A percentile compares a stretch with the other conserved stretches of the same genome.
phyloP scores from a whole-genome alignment of 2,888 invertebrate genomes.

The Tetropium fuscum region DNA sequence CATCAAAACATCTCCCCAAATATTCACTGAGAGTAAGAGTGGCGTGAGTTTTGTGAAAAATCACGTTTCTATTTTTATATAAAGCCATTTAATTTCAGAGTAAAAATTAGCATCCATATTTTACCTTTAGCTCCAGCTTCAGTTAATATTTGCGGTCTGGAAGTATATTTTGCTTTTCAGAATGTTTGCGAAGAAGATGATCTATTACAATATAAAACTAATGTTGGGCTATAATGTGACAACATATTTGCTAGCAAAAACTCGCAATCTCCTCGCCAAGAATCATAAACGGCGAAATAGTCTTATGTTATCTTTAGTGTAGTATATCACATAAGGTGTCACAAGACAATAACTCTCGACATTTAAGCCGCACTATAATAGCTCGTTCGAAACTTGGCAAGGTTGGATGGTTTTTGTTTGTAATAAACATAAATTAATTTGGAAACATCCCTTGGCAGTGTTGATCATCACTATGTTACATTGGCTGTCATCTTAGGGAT shows the following conservation, averaged over 20 bases:
- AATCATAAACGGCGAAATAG: slow-evolving; percentile 39
- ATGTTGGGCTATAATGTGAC: slow-evolving; percentile 36
- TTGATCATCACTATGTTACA: background rate
- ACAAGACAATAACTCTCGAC: slow-evolving; percentile 52
- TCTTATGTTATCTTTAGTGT: slow-evolving; percentile 44
- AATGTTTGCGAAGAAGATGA: no score
- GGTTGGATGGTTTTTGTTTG: slow-evolving; percentile 57
- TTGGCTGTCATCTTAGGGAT: no score
- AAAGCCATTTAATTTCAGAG: no score
- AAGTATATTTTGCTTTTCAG: no score
- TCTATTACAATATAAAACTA: slow-evolving; percentile 26
- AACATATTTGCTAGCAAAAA: slow-evolving; percentile 35
- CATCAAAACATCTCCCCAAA: no score
- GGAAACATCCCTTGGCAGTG: slow-evolving; percentile 14
- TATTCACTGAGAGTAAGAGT: no score
- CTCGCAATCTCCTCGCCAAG: slow-evolving; percentile 33
- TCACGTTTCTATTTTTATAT: no score
- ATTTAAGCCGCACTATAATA: slow-evolving; percentile 48
- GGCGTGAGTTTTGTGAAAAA: no score
- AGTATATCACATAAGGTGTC: slow-evolving; percentile 48
- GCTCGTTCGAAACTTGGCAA: slow-evolving; percentile 51
- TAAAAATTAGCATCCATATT: no score
- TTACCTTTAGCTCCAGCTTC: no score
- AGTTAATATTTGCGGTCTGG: no score
- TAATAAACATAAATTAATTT: slow-evolving; percentile 63